Percentiles rank a stretch among this genome's conserved stretches.
Evolutionary conservation across 2,888 invertebrate genomes (phyloP).

Genomic region (Cantharis lateralis): DNA sequence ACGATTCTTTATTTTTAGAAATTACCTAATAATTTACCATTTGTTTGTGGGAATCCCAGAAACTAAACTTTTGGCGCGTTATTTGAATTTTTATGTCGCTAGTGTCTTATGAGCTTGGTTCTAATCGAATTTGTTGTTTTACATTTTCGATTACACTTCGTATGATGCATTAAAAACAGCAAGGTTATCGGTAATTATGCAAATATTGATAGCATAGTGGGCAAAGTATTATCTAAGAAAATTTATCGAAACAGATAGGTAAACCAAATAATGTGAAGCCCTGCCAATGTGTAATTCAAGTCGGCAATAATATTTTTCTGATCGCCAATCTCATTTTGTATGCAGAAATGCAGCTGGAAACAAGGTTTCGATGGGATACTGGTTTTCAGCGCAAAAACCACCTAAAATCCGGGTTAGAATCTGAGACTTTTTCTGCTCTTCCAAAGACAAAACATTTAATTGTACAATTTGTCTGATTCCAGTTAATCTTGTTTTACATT

Average conservation of each 20-base stretch:
- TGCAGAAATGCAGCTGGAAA: background rate
- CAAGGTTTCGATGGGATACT: too few species aligned
- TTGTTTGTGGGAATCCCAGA: too few species aligned
- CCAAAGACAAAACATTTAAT: background rate
- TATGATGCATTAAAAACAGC: background rate
- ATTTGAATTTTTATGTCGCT: too few species aligned
- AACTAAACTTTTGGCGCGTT: too few species aligned
- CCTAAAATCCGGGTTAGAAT: too few species aligned
- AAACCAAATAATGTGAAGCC: background rate
- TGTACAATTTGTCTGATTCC: background rate
- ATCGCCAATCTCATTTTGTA: background rate
- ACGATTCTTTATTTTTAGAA: too few species aligned
- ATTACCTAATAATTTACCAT: too few species aligned
- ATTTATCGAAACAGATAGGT: background rate
- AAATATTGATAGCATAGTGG: background rate
- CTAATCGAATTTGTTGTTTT: background rate
- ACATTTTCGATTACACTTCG: background rate
- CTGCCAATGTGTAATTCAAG: background rate
- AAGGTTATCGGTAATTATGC: background rate
- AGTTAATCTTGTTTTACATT: background rate
- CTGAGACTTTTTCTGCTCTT: too few species aligned
- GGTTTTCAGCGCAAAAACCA: too few species aligned
- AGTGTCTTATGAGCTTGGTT: too few species aligned
- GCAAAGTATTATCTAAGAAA: background rate
- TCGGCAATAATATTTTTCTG: background rate